Evolutionary conservation across 2,797 vertebrate species (phyloP).

Genomic region (Xerus rutilus): DNA sequence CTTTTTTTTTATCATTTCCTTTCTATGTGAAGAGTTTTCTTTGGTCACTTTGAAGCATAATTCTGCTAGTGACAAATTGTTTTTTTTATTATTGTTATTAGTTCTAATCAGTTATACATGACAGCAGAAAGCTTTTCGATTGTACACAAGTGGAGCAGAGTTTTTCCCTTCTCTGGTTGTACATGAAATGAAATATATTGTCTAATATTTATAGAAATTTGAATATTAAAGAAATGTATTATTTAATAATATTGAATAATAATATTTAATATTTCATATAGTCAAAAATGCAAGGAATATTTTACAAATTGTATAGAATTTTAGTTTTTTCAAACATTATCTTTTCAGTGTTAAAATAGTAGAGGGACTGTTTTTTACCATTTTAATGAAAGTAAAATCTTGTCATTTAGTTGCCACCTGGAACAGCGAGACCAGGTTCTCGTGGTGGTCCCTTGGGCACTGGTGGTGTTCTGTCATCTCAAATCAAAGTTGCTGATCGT

Average conservation of each 20-base stretch:
- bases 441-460: slow-evolving; percentile 87
- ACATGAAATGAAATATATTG: background rate
- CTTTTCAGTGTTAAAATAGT: background rate
- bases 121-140: too few relatives aligned
- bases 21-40: background rate
- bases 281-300: slow-evolving; percentile 38
- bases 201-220: slow-evolving; percentile 7
- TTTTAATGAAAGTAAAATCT: slow-evolving; percentile 51
- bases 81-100: background rate
- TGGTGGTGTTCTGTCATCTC: slow-evolving; percentile 93
- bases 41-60: background rate
- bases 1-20: background rate
- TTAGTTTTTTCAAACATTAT: slow-evolving; percentile 32
- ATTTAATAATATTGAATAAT: background rate
- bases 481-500: slow-evolving; percentile 96
- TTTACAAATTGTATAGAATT: slow-evolving; percentile 49
- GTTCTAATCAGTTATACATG: too few relatives aligned
- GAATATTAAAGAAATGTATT: slow-evolving; percentile 16
- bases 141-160: too few relatives aligned
- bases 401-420: slow-evolving; percentile 91
- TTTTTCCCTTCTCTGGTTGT: too few relatives aligned
- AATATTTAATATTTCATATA: slow-evolving; percentile 2
- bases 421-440: slow-evolving; percentile 92
- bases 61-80: background rate
- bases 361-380: background rate